phyloP scores from a whole-genome alignment of 2,113 vertebrate genomes.

The Mesoclemmys tuberculata region DNA sequence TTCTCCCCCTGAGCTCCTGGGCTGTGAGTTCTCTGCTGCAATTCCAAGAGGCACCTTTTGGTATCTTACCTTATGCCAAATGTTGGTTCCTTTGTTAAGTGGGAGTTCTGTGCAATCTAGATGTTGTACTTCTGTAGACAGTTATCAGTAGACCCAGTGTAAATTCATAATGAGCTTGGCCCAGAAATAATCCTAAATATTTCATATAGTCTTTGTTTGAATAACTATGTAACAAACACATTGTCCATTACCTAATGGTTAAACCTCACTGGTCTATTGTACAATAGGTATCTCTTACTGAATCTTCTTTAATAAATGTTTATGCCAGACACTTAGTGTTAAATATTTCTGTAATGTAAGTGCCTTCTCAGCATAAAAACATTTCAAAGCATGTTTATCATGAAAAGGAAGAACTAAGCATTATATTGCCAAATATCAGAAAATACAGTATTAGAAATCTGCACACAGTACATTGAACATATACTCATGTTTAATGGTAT shows the following conservation, averaged over 20 bases:
- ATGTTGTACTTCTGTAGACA: background rate
- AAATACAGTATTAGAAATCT: background rate
- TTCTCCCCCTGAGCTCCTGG: background rate
- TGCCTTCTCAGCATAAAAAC: background rate
- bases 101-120: background rate
- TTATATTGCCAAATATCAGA: background rate
- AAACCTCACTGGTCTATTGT: background rate
- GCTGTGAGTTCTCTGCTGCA: rapidly evolving
- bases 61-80: background rate
- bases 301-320: background rate
- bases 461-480: background rate
- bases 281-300: background rate
- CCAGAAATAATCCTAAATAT: background rate
- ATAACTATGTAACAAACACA: background rate
- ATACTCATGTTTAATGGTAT: background rate
- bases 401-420: background rate
- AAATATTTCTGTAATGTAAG: background rate
- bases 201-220: background rate
- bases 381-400: background rate
- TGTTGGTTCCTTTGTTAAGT: background rate
- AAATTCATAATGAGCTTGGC: background rate
- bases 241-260: background rate
- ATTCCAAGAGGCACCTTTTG: background rate
- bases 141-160: background rate
- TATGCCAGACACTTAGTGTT: background rate